phyloP scores from a whole-genome alignment of 2,797 vertebrate genomes.

The Pristis pectinata region DNA sequence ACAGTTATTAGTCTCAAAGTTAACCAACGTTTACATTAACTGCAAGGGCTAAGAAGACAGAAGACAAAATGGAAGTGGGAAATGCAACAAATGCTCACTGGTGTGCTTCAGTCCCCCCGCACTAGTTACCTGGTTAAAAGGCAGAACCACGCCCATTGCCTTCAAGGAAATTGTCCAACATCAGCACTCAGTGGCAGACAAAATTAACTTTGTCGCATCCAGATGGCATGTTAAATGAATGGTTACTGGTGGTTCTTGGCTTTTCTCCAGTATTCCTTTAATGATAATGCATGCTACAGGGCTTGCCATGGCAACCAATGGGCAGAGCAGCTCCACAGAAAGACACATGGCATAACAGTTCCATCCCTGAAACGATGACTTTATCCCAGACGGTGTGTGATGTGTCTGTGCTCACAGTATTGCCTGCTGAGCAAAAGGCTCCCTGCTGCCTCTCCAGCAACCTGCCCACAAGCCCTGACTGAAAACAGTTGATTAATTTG shows the following conservation, averaged over 20 bases:
- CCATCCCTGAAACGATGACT: not conserved
- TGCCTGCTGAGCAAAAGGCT: not conserved
- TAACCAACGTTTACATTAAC: not conserved
- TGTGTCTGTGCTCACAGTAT: not conserved
- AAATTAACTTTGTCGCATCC: not conserved
- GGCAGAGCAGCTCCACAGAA: not conserved
- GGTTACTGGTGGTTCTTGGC: not conserved
- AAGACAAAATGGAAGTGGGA: not conserved
- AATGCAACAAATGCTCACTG: not conserved
- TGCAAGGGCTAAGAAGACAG: not conserved
- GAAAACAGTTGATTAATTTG: no score
- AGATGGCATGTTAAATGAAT: not conserved
- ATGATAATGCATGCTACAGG: not conserved
- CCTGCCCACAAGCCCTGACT: not conserved
- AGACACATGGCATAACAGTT: not conserved
- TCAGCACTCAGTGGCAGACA: not conserved
- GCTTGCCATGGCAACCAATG: not conserved
- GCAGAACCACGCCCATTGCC: not conserved
- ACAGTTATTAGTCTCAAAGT: not conserved
- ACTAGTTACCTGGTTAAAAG: not conserved
- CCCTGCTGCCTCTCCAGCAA: not conserved
- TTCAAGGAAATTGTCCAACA: not conserved
- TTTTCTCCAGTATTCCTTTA: not conserved
- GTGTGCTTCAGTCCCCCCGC: not conserved
- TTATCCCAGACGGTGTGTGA: not conserved